These are phyloP conservation scores for Chitala chitala DNA, from an alignment of 2,113 vertebrate genomes.

Conservation along the genomic window DNA sequence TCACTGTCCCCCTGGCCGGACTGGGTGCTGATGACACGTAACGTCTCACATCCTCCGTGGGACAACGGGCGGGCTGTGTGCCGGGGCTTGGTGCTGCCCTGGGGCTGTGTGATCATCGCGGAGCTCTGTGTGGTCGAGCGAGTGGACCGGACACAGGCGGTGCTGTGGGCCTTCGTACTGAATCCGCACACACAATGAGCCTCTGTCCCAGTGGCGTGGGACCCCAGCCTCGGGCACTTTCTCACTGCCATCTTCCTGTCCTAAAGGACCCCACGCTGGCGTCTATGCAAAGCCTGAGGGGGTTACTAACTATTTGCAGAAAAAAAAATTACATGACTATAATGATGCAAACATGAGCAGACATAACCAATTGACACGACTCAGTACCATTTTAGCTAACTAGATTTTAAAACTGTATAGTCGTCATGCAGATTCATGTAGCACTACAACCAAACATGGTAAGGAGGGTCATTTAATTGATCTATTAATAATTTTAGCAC, in stretches of 20 bases:
- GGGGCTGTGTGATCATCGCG: conserved; percentile 22
- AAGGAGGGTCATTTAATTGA: neutral
- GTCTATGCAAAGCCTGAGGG: neutral
- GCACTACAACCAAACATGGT: neutral
- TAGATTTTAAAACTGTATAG: too few species aligned
- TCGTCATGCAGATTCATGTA: neutral
- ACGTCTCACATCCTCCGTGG: conserved; percentile 19
- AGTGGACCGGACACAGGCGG: conserved; percentile 32
- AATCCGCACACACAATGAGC: conserved; percentile 45
- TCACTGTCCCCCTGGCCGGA: neutral
- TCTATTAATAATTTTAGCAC: neutral
- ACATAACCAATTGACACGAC: too few species aligned
- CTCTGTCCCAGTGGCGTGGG: conserved; percentile 50
- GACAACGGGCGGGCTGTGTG: conserved; percentile 23
- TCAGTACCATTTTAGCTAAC: too few species aligned
- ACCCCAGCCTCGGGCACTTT: conserved; percentile 47
- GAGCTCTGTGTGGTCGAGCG: conserved; percentile 28
- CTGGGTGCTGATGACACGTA: conserved; percentile 10
- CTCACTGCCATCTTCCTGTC: conserved; percentile 39
- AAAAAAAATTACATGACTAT: neutral
- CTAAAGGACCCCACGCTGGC: neutral
- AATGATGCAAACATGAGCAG: too few species aligned
- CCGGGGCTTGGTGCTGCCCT: neutral
- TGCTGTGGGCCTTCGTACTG: neutral
- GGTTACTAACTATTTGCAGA: neutral